Base-by-base conservation (phyloP, 1,140 invertebrate genomes). In the Drosophila sp. region DNA sequence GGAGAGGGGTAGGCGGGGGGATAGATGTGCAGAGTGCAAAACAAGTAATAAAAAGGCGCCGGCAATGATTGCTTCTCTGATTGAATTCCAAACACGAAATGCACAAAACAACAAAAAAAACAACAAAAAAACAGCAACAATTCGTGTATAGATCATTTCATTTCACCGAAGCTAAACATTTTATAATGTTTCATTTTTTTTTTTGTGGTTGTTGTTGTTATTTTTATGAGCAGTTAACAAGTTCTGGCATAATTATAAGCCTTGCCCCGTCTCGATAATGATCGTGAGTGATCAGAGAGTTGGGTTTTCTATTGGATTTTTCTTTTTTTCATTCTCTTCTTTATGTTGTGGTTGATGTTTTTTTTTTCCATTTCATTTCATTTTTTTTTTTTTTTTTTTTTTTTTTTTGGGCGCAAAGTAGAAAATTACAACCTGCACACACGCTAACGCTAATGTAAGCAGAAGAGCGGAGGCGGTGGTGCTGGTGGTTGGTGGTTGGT, bases 371-470 rank as follows among this genome's bases (percentile, higher is more conserved):
- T 65, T 25, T 25, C 17, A n/a, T 47, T 62, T 35, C 11, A 44
- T 56, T 40, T 40, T 40, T 40, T 50, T 30, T 23, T 25, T 50
- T 29, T 4, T 50, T 50, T n/a, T 30, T 63, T 62, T 56, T 73
- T 60, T 40, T 68, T 67, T 87, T 87, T 67, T 75, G 80, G 79
- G 84, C 84, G 84, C 80, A 87, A 87, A 89, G 84, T 87, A 83
- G 84, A 89, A 87, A 87, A 89, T 87, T 87, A 89, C 83, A 87
- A 83, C 84, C 72, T 87, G 77, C 73, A 87, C 80, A 78, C 80
- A 76, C 73, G 76, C 69, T 69, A 76, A 80, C 70, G 72, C 67
- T 82, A 80, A 87, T 82, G 71, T 76, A 81, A 82, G 67, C 67
- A 69, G 44, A 50, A 50, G 44, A 70, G 73, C 67, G 67, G 32